Evolutionary conservation across 2,113 vertebrate genomes (phyloP).

Genomic region (Rhinoderma darwinii): DNA sequence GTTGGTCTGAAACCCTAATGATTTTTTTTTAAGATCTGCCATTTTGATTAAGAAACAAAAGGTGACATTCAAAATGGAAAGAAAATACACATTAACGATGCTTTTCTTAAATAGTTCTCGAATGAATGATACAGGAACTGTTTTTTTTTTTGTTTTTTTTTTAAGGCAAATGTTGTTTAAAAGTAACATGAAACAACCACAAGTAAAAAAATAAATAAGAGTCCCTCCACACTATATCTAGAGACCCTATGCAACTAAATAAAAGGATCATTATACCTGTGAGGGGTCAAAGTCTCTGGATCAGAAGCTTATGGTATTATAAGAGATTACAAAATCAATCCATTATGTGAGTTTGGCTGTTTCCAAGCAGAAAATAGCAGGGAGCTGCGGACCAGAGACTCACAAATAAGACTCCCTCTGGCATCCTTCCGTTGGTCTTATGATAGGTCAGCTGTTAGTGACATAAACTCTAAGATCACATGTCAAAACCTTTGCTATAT

Average conservation of each 20-base stretch:
- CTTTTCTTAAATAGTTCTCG: too few species aligned
- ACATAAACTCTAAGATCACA: slow-evolving; percentile 82
- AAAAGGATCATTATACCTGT: slow-evolving; percentile 93
- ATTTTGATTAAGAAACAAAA: too few species aligned
- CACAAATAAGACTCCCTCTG: slow-evolving; percentile 69
- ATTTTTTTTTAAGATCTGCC: too few species aligned
- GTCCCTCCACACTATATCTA: slow-evolving; percentile 66
- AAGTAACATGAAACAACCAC: slow-evolving; percentile 83
- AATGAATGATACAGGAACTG: too few species aligned
- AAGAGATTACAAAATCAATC: slow-evolving; percentile 95
- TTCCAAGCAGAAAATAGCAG: slow-evolving; percentile 77
- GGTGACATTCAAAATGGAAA: too few species aligned
- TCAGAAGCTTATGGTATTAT: slow-evolving; percentile 92
- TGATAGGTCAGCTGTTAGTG: slow-evolving; percentile 91
- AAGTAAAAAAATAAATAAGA: slow-evolving; percentile 67
- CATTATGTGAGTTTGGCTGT: slow-evolving; percentile 87
- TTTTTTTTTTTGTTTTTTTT: too few species aligned
- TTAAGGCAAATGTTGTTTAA: too few species aligned
- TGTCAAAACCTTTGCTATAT: slow-evolving; percentile 79
- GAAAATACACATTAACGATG: too few species aligned
- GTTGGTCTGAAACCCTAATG: too few species aligned
- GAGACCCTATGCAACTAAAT: slow-evolving; percentile 77
- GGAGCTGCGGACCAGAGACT: slow-evolving; percentile 69
- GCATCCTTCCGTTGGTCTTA: slow-evolving; percentile 76
- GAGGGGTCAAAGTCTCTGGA: slow-evolving; percentile 93